These are phyloP conservation scores for Oxytorus armatus DNA, from an alignment of 2,888 invertebrate genomes.

Conservation along the genomic window DNA sequence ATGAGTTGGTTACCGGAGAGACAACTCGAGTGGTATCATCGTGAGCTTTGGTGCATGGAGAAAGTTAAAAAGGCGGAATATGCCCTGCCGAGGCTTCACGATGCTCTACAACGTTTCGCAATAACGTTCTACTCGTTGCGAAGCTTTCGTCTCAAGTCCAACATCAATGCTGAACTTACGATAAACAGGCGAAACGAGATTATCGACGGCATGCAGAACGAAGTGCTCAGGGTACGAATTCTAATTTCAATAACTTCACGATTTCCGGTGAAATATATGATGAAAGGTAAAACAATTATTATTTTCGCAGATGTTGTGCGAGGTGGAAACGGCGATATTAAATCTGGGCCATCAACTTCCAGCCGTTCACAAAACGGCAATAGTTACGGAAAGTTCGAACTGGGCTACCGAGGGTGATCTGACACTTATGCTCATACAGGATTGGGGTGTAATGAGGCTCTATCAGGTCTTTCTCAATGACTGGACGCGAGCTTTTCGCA, in stretches of 20 bases:
- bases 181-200: constrained; percentile 84
- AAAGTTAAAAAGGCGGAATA: constrained; percentile 86
- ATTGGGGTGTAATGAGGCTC: constrained; percentile 87
- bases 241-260: not conserved
- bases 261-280: not conserved
- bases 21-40: constrained; percentile 83
- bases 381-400: constrained; percentile 83
- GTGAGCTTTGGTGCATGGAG: constrained; percentile 82
- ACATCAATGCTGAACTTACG: constrained; percentile 84
- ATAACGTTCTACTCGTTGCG: constrained; percentile 85
- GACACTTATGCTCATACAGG: constrained; percentile 86
- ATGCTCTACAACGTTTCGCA: constrained; percentile 85
- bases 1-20: constrained; percentile 84
- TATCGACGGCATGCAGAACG: constrained; percentile 82
- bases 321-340: constrained; percentile 86
- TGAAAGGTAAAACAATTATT: too few species aligned
- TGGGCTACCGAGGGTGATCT: constrained; percentile 85
- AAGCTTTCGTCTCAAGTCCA: constrained; percentile 80
- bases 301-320: constrained; percentile 86
- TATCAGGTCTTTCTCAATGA: constrained; percentile 87
- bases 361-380: constrained; percentile 73
- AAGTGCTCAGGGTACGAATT: constrained; percentile 79
- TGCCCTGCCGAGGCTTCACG: constrained; percentile 87
- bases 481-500: constrained; percentile 86
- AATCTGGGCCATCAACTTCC: constrained; percentile 83